phyloP scores from a whole-genome alignment of 1,140 invertebrate species.

The Magallana gigas region DNA sequence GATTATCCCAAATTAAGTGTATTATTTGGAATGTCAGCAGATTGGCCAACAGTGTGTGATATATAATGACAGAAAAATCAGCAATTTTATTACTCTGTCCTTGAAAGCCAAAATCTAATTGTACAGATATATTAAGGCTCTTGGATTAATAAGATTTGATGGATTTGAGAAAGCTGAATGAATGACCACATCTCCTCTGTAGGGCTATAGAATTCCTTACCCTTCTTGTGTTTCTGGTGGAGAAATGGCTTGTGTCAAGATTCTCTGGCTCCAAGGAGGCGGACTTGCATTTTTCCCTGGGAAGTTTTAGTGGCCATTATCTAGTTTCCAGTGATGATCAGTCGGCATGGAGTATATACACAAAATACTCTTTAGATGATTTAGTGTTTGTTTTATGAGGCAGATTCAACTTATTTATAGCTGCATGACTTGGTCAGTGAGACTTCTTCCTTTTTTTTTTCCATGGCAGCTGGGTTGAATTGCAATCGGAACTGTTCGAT shows the following conservation, averaged over 20 bases:
- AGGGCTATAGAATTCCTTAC: slow-evolving; percentile 15
- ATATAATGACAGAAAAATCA: slow-evolving; percentile 28
- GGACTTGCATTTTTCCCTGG: slow-evolving; percentile 11
- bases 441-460: not conserved
- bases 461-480: not conserved
- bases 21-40: slow-evolving; percentile 11
- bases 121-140: not conserved
- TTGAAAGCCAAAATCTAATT: slow-evolving; percentile 18
- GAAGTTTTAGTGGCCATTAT: slow-evolving; percentile 34
- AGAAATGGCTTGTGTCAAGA: slow-evolving; percentile 26
- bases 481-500: not conserved
- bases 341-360: slow-evolving; percentile 20
- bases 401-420: slow-evolving; percentile 31
- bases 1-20: slow-evolving; percentile 32
- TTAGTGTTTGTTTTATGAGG: slow-evolving; percentile 16
- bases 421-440: slow-evolving; percentile 7
- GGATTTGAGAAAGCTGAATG: slow-evolving; percentile 2
- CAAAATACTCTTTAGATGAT: slow-evolving; percentile 23
- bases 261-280: not conserved
- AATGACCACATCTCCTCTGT: slow-evolving; percentile 11
- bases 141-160: slow-evolving; percentile 29
- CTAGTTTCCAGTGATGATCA: slow-evolving; percentile 8
- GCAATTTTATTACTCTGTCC: slow-evolving; percentile 10
- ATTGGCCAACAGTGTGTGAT: slow-evolving; percentile 21
- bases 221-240: not conserved